Conservation (phyloP, 64 coral and sea anemone genomes). For the Anthopleura sola region DNA sequence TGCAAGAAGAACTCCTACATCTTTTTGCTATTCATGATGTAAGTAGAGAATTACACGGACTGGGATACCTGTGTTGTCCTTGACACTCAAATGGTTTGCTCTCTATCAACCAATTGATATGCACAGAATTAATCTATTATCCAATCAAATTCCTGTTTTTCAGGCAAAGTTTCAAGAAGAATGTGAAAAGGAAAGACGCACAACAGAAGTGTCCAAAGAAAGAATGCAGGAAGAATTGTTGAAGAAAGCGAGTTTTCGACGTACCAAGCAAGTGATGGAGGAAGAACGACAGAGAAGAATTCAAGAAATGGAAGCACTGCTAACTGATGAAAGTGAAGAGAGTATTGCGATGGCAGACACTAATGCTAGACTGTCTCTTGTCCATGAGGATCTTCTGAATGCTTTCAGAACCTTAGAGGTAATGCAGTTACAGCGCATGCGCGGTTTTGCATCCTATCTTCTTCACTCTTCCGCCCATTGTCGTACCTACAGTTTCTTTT, state of each 20-base stretch:
- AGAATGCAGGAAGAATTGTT: constrained; percentile 86
- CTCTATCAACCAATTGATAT: too few species aligned
- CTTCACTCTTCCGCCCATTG: too few species aligned
- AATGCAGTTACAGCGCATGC: neutral
- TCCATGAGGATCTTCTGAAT: constrained; percentile 80
- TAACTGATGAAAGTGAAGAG: constrained; percentile 44
- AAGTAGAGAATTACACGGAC: neutral
- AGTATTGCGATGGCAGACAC: constrained; percentile 79
- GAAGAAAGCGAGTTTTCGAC: constrained; percentile 43
- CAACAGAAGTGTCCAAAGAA: constrained; percentile 59
- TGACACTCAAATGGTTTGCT: too few species aligned
- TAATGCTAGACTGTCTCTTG: constrained; percentile 63
- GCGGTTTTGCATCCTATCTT: neutral
- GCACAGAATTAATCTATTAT: too few species aligned
- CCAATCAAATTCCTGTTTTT: neutral
- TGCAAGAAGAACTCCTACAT: constrained; percentile 87
- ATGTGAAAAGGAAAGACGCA: constrained; percentile 54
- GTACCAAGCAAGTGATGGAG: constrained; percentile 45
- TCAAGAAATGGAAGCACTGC: constrained; percentile 55
- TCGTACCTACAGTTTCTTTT: too few species aligned
- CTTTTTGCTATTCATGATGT: constrained; percentile 96
- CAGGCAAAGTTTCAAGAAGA: constrained; percentile 89
- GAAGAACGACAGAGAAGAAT: constrained; percentile 68
- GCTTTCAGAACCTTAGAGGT: constrained; percentile 82
- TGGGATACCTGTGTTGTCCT: too few species aligned